These are phyloP conservation scores for Caenorhabditis panamensis DNA, from an alignment of 2,888 invertebrate genomes.

Conservation along the genomic window DNA sequence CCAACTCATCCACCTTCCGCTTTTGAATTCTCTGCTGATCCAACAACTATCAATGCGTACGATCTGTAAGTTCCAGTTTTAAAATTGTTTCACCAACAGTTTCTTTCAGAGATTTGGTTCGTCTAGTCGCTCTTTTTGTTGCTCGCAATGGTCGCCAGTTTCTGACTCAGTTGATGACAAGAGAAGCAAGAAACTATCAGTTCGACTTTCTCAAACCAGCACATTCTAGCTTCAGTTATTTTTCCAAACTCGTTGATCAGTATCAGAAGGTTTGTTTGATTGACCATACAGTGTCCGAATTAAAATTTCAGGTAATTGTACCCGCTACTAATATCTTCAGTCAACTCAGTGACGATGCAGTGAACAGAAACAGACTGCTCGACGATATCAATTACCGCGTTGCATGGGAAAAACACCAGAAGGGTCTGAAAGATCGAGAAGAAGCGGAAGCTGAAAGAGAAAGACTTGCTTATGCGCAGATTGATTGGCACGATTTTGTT, in stretches of 20 bases:
- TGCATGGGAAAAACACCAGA: constrained; percentile 96
- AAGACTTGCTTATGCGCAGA: constrained; percentile 91
- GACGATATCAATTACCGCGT: constrained; percentile 86
- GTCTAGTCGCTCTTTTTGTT: constrained; percentile 97
- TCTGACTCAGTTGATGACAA: constrained; percentile 96
- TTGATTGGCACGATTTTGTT: constrained; percentile 99
- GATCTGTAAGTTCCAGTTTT: constrained; percentile 88
- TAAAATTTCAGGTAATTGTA: constrained; percentile 86
- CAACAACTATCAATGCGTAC: constrained; percentile 96
- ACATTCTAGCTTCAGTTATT: constrained; percentile 97
- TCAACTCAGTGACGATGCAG: constrained; percentile 74
- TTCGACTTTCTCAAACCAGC: constrained; percentile 99
- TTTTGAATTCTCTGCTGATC: constrained; percentile 96
- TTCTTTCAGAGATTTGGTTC: constrained; percentile 91
- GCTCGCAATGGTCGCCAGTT: constrained; percentile 98
- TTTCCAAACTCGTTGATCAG: constrained; percentile 96
- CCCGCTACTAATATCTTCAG: constrained; percentile 87
- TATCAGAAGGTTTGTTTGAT: constrained; percentile 90
- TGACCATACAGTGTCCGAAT: too few species aligned
- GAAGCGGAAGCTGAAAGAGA: constrained; percentile 95
- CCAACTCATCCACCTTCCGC: constrained; percentile 91
- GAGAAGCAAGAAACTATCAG: constrained; percentile 93
- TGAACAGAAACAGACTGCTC: constrained; percentile 69
- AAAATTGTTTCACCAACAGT: not conserved
- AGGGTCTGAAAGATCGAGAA: constrained; percentile 92